Conservation (phyloP, 2,888 invertebrate genomes). For the Dryadula phaetusa region DNA sequence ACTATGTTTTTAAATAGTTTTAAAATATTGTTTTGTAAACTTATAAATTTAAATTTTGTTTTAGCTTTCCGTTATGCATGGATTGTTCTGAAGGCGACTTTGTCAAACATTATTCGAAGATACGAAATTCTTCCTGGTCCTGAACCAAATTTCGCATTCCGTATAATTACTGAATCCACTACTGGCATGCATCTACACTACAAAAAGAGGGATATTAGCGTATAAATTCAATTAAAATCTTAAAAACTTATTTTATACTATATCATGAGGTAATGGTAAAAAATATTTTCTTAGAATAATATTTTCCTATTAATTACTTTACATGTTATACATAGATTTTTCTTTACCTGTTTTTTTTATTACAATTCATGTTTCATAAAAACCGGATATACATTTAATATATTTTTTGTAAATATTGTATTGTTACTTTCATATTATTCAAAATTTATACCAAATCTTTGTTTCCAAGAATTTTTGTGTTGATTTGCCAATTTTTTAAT, state of each 20-base stretch:
- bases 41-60: conserved; percentile 21
- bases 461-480: too few relatives aligned
- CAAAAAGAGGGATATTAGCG: conserved; percentile 39
- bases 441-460: not conserved
- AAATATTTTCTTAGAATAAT: not conserved
- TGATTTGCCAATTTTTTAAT: too few relatives aligned
- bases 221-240: not conserved
- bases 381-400: not conserved
- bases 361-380: not conserved
- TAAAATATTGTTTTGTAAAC: not conserved
- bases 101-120: conserved; percentile 53
- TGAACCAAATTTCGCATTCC: conserved; percentile 54
- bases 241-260: too few relatives aligned
- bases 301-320: not conserved
- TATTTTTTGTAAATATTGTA: conserved; percentile 2
- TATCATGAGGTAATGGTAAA: not conserved
- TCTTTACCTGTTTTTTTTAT: not conserved
- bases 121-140: conserved; percentile 51
- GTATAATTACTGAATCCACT: conserved; percentile 55
- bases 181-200: conserved; percentile 54
- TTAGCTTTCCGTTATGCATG: conserved; percentile 55
- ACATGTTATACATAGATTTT: not conserved
- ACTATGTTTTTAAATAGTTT: too few relatives aligned
- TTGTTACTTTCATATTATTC: not conserved
- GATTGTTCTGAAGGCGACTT: conserved; percentile 55